Evolutionary conservation across 1,140 invertebrate species (phyloP).

Genomic region (Aphidius ervi): DNA sequence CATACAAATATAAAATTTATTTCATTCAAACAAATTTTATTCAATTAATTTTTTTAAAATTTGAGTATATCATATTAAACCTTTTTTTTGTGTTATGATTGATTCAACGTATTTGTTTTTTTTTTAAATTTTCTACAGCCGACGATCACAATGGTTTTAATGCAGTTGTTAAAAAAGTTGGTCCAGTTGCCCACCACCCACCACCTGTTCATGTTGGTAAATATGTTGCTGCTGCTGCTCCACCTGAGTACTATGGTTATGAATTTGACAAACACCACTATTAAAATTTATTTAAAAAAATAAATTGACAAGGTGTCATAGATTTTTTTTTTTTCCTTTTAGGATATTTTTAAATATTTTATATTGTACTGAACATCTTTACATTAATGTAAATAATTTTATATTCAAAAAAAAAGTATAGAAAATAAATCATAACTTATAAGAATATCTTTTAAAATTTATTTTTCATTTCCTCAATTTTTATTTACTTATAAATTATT

Average conservation of each 20-base stretch:
- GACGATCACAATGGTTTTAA: conserved; percentile 57
- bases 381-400: neutral
- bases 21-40: no score
- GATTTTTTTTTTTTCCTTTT: conserved; percentile 7
- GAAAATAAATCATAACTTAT: neutral
- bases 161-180: conserved; percentile 54
- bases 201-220: conserved; percentile 40
- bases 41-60: no score
- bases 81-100: no score
- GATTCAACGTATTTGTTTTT: no score
- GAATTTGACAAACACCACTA: conserved; percentile 46
- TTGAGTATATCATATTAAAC: no score
- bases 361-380: neutral
- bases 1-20: no score
- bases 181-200: conserved; percentile 45
- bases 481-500: no score
- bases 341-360: conserved; percentile 1
- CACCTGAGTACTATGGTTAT: conserved; percentile 47
- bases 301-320: no score
- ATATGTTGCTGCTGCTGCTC: conserved; percentile 34
- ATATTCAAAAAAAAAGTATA: neutral
- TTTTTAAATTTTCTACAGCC: conserved; percentile 30
- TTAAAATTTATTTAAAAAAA: conserved; percentile 10
- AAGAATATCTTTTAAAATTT: no score
- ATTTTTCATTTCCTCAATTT: neutral